A percentile compares a stretch with the other conserved stretches of the same genome.
These are phyloP conservation scores for Crocallis elinguaria DNA, from an alignment of 2,888 invertebrate species.

Conservation along the genomic window DNA sequence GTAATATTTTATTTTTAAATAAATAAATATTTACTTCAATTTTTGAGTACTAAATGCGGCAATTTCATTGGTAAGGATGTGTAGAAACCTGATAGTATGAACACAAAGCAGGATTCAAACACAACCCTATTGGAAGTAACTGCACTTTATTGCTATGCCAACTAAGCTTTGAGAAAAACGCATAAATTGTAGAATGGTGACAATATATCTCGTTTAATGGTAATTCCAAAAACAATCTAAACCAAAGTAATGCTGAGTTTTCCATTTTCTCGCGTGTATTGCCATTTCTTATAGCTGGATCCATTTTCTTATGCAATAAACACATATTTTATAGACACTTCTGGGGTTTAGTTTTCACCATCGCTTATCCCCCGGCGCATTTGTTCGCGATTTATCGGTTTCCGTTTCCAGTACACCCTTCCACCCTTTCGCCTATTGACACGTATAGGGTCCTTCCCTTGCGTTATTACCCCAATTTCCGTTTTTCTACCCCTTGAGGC, in stretches of 20 bases:
- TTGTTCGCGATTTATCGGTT: constrained; percentile 37
- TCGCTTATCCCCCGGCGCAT: constrained; percentile 28
- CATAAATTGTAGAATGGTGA: no score
- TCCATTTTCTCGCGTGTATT: constrained; percentile 15
- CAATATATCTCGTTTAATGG: background rate
- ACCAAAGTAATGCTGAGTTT: constrained; percentile 3
- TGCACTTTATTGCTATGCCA: no score
- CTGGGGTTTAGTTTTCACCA: constrained; percentile 29
- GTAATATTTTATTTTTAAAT: no score
- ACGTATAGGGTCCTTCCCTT: constrained; percentile 35
- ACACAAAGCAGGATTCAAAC: no score
- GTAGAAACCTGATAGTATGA: no score
- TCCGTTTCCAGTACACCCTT: constrained; percentile 30
- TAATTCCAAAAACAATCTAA: constrained; percentile 14
- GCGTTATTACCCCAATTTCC: constrained; percentile 37
- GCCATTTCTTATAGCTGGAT: constrained; percentile 15
- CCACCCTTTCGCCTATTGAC: constrained; percentile 36
- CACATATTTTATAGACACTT: constrained; percentile 30
- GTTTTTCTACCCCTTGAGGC: constrained; percentile 26
- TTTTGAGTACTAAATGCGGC: no score
- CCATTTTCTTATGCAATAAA: constrained; percentile 27
- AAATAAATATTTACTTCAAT: no score
- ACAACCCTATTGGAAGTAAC: no score
- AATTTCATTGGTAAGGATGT: no score
- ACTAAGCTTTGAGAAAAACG: no score